These are phyloP conservation scores for Ophion slaviceki DNA, from an alignment of 2,888 invertebrate genomes.

Conservation along the genomic window DNA sequence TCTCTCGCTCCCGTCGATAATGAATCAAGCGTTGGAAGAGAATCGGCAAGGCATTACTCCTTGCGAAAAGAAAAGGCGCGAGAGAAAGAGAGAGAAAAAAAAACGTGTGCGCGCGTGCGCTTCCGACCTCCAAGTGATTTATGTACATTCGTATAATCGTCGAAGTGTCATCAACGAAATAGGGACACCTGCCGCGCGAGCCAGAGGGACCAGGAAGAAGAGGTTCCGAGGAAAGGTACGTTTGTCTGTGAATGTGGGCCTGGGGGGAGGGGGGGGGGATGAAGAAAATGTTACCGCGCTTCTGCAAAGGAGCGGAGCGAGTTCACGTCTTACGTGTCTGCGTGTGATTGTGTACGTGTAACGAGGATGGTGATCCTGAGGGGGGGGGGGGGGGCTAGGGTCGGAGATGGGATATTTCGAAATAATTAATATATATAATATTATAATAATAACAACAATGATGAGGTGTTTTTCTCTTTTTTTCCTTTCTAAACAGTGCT, in stretches of 20 bases:
- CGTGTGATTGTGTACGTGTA: slow-evolving; percentile 14
- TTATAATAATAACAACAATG: slow-evolving; percentile 82
- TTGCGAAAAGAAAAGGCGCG: slow-evolving; percentile 25
- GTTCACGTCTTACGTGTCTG: neutral
- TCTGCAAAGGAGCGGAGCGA: neutral
- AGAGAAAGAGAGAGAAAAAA: slow-evolving; percentile 13
- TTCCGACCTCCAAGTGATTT: slow-evolving; percentile 56
- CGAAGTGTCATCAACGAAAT: slow-evolving; percentile 38
- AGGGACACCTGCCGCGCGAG: slow-evolving; percentile 50
- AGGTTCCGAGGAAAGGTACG: slow-evolving; percentile 43
- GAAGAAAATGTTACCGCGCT: neutral
- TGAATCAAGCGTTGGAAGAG: slow-evolving; percentile 60
- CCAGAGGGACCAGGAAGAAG: slow-evolving; percentile 32
- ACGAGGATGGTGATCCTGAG: neutral
- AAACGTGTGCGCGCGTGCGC: slow-evolving; percentile 29
- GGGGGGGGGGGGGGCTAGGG: slow-evolving; percentile 50
- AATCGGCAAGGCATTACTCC: slow-evolving; percentile 55
- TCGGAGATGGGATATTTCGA: slow-evolving; percentile 72
- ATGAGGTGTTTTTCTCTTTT: slow-evolving; percentile 77
- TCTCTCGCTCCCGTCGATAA: slow-evolving; percentile 45
- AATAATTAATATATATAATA: slow-evolving; percentile 80
- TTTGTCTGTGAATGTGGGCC: neutral
- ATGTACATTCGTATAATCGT: slow-evolving; percentile 65
- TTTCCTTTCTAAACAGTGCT: slow-evolving; percentile 82
- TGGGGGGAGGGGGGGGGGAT: neutral